Evolutionary conservation across 1,140 invertebrate genomes (phyloP), one percentile per base, ranked within the genome.

Genomic region (Octopus bimaculoides): DNA sequence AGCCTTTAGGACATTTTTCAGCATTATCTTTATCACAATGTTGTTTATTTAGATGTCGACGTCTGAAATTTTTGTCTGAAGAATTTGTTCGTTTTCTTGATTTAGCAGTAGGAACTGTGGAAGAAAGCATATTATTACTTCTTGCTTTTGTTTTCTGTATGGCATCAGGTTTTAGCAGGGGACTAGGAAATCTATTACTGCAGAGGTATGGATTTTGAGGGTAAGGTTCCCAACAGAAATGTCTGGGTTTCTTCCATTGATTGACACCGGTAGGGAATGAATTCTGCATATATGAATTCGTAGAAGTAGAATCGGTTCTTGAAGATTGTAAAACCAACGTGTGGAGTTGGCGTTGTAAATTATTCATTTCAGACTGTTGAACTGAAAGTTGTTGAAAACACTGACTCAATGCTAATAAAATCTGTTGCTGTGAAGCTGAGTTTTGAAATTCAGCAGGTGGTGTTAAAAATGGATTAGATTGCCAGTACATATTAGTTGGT

Each of bases 301-400:
- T 61, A 71, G 6, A n/a, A 71, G 14, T 14, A 17, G 66, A 17
- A 14, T n/a, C 9, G 26, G 17, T 71, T 71, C 26, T 71, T n/a
- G 66, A 20, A 69, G 74, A n/a, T 54, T 79, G 75, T 52, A 61
- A 41, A 78, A 56, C 53, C 56, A 80, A 71, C 26, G 26, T 53
- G 52, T 85, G 84, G 77, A 85, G 79, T 66, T 84, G 83, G 77
- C 84, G 20, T 75, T 84, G 81, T 5, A 84, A 78, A 54, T 87
- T 86, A 20, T 86, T 84, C 79, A 89, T 87, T 77, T 89, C 88
- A 74, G 83, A 78, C 75, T 89, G 88, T 80, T 89, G 89, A 77
- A 85, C 79, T 77, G 83, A 80, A 69, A 89, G 82, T 79, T 88
- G 87, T 80, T 88, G 87, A 75, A 87, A 84, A 79, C 86, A 86